These are phyloP conservation scores for Reticulitermes speratus DNA, from an alignment of 1,140 invertebrate species.

Conservation along the genomic window DNA sequence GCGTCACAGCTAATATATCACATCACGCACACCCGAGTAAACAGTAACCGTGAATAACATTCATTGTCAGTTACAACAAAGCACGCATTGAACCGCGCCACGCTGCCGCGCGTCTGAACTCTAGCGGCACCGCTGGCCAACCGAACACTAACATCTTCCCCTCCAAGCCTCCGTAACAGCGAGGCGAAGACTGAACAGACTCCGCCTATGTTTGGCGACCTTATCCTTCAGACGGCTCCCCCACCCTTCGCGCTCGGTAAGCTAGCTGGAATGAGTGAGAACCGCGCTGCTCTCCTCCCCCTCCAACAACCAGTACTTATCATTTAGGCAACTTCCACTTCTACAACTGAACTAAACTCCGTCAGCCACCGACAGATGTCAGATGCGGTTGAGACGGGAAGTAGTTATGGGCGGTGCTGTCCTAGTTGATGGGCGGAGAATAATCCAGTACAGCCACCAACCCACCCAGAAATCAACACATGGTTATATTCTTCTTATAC, in stretches of 20 bases:
- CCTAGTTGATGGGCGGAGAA: not conserved
- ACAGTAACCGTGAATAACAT: not conserved
- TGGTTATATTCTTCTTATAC: not conserved
- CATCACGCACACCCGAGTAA: not conserved
- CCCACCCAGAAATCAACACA: not conserved
- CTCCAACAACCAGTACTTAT: no score
- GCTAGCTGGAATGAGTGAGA: not conserved
- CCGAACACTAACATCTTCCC: not conserved
- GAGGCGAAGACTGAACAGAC: constrained; percentile 27
- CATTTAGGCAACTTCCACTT: not conserved
- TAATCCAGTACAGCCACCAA: not conserved
- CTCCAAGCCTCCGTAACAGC: not conserved
- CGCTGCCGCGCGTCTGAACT: not conserved
- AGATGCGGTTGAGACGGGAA: constrained; percentile 1
- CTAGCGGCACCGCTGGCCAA: not conserved
- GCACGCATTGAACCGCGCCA: not conserved
- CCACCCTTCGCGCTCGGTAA: no score
- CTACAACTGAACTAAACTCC: not conserved
- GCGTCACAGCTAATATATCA: not conserved
- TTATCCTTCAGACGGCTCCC: constrained; percentile 22
- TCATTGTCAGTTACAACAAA: not conserved
- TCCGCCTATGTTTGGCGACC: constrained; percentile 23
- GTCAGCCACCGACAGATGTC: constrained; percentile 12
- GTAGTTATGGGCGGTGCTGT: not conserved
- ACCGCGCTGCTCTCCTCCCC: not conserved